These are phyloP conservation scores for Adelges cooleyi DNA, from an alignment of 1,140 invertebrate genomes.

Conservation along the genomic window DNA sequence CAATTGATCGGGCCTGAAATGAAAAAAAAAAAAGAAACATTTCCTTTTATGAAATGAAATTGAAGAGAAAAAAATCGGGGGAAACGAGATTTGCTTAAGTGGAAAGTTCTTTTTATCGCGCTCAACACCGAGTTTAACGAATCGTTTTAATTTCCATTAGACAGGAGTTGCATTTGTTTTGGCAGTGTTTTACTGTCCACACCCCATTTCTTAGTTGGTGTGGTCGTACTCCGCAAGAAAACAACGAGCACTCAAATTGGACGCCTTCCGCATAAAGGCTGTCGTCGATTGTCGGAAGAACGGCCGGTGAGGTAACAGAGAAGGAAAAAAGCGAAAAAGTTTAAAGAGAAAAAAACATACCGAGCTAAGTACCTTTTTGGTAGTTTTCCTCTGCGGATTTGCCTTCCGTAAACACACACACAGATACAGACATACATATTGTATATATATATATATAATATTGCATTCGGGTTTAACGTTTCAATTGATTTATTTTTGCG, in stretches of 20 bases:
- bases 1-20: constrained; percentile 14
- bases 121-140: constrained; percentile 7
- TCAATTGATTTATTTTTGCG: constrained; percentile 25
- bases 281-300: neutral
- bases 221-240: neutral
- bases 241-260: neutral
- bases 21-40: neutral
- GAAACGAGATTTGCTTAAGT: constrained; percentile 27
- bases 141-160: constrained; percentile 29
- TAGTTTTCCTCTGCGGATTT: neutral
- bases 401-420: neutral
- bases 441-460: neutral
- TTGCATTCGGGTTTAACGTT: neutral
- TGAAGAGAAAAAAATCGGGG: neutral
- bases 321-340: neutral
- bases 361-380: neutral
- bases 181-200: too few species aligned
- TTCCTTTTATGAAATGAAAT: constrained; percentile 5
- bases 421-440: neutral
- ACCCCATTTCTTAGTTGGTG: too few species aligned
- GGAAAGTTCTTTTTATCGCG: constrained; percentile 21
- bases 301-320: neutral
- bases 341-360: constrained; percentile 11
- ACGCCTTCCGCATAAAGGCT: neutral
- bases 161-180: constrained; percentile 3